Evolutionary conservation across 2,888 invertebrate genomes (phyloP).

Genomic region (Adelognathus sp.): DNA sequence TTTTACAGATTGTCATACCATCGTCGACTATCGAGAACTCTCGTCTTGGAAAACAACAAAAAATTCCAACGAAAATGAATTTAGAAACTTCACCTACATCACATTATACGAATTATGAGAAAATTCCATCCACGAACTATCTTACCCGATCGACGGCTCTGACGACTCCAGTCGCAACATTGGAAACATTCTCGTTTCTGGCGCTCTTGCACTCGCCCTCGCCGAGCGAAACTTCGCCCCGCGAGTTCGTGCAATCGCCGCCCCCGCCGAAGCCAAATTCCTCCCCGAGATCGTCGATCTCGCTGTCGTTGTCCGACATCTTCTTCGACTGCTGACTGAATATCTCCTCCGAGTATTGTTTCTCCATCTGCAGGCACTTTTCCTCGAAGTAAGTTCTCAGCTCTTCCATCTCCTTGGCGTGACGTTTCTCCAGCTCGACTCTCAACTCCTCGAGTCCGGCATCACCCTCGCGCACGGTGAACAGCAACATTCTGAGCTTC

Average conservation of each 20-base stretch:
- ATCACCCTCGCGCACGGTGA: conserved; percentile 84
- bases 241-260: conserved; percentile 70
- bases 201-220: conserved; percentile 42
- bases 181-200: conserved; percentile 16
- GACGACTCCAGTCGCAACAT: conserved; percentile 37
- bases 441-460: conserved; percentile 83
- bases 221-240: conserved; percentile 47
- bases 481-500: conserved; percentile 83
- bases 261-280: conserved; percentile 77
- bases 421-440: conserved; percentile 85
- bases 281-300: conserved; percentile 80
- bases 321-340: conserved; percentile 87
- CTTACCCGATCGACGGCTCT: conserved; percentile 70
- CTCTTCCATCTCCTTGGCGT: conserved; percentile 90
- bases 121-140: background rate
- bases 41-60: background rate
- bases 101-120: background rate
- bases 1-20: no score
- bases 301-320: conserved; percentile 81
- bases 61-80: background rate
- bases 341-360: conserved; percentile 89
- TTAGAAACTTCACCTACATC: conserved; percentile 3
- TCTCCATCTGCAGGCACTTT: conserved; percentile 90
- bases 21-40: no score
- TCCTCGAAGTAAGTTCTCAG: conserved; percentile 90